A percentile compares a stretch with the other conserved stretches of the same genome.
Conservation (phyloP, 2,797 vertebrate genomes). For the Masticophis lateralis region DNA sequence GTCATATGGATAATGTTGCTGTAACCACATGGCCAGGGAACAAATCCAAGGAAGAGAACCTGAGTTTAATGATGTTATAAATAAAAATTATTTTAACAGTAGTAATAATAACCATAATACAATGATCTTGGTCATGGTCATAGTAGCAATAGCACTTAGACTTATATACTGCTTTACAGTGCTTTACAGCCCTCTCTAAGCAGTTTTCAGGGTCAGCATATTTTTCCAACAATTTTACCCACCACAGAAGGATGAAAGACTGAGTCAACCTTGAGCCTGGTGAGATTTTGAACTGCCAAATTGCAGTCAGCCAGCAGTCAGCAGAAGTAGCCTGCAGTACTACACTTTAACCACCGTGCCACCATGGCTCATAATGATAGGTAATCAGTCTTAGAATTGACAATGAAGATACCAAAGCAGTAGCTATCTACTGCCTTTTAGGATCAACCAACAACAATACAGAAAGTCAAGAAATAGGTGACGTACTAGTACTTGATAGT, state of each 20-base stretch:
- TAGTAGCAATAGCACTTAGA: too few species aligned
- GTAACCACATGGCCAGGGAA: neutral
- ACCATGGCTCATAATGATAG: neutral
- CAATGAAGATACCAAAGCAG: neutral
- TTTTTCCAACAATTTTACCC: too few species aligned
- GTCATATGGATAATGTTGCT: neutral
- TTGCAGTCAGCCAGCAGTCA: too few species aligned
- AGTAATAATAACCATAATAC: neutral
- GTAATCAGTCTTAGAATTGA: neutral
- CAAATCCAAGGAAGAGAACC: neutral
- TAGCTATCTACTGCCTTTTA: neutral
- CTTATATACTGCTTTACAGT: too few species aligned
- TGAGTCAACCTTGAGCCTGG: too few species aligned
- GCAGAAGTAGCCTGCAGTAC: too few species aligned
- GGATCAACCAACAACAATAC: neutral
- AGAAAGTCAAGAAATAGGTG: neutral
- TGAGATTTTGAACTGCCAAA: too few species aligned
- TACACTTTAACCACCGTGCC: too few species aligned
- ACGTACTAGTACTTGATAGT: neutral
- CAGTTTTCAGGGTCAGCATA: too few species aligned
- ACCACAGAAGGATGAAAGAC: too few species aligned
- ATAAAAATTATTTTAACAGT: neutral
- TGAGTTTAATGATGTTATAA: neutral
- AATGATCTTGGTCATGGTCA: neutral
- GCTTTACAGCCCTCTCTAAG: too few species aligned